Conservation (phyloP, 92 coral and sea anemone genomes). For the Hydrozoanthus gracilis region DNA sequence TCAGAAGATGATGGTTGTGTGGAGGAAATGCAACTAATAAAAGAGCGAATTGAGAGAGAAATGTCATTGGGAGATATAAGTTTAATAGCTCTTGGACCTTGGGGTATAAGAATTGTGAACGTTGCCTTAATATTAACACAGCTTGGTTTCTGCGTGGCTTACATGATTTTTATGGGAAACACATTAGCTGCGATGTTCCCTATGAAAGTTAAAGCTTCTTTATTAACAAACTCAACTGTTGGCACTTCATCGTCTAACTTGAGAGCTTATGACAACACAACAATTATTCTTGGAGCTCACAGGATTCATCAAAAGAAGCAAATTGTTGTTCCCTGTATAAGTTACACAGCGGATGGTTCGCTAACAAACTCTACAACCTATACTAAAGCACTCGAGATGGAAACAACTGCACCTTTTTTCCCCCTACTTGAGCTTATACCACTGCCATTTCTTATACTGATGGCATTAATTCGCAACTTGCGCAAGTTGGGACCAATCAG, state of each 20-base stretch:
- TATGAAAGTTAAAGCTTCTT: slow-evolving; percentile 19
- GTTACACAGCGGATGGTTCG: slow-evolving; percentile 26
- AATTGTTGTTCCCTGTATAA: background rate
- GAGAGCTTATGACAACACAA: background rate
- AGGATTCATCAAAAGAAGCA: slow-evolving; percentile 22
- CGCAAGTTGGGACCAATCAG: slow-evolving; percentile 95
- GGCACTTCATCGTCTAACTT: background rate
- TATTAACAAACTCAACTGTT: slow-evolving; percentile 19
- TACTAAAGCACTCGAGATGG: slow-evolving; percentile 52
- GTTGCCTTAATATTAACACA: slow-evolving; percentile 89
- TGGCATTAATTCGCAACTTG: slow-evolving; percentile 86
- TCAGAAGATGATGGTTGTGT: slow-evolving; percentile 69
- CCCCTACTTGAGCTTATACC: slow-evolving; percentile 84
- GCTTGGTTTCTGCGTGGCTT: slow-evolving; percentile 91
- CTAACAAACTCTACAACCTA: slow-evolving; percentile 58
- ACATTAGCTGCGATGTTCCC: slow-evolving; percentile 92
- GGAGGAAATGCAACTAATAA: slow-evolving; percentile 70
- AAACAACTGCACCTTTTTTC: slow-evolving; percentile 76
- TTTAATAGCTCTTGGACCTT: slow-evolving; percentile 82
- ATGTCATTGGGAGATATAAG: slow-evolving; percentile 96
- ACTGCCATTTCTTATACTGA: slow-evolving; percentile 82
- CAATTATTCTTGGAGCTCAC: slow-evolving; percentile 35
- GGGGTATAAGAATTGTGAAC: slow-evolving; percentile 90
- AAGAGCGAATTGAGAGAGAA: slow-evolving; percentile 76
- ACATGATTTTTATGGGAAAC: slow-evolving; percentile 96